Base-by-base conservation (phyloP, 2,113 vertebrate species). In the Aegypius monachus region DNA sequence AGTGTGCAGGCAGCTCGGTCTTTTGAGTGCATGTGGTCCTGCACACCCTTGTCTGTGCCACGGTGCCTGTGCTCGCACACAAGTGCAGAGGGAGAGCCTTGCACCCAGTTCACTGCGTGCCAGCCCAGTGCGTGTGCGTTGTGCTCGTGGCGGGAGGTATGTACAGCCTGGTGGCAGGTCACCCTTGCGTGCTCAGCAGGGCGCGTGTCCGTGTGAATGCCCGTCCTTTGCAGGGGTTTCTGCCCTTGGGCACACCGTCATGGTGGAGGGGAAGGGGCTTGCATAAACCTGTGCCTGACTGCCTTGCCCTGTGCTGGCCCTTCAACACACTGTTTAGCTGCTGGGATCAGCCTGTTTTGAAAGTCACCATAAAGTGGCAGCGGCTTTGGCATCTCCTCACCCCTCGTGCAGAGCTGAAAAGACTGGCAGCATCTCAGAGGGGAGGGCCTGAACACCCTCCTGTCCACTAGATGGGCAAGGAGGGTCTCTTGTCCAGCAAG, bases 401-500 rank as follows among this genome's bases (percentile, higher is more conserved):
- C 32, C 18, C 27, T 45, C 11, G 1, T 36, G 73, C 58, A 47
- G 36, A 23, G 68, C 10, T 89, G 40, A 84, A 90, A 86, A 79
- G 81, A 38, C 65, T 50, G 86, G 23, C 56, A 42, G 66, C 65
- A 36, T 61, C 79, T 91, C 59, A 14, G 38, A 79, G 29, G n/a
- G 91, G 67, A 80, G 27, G 68, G n/a, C 47, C 36, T 43, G 17
- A 36, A 45, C 2, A 3, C 45, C 74, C 61, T 79, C 61, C 83
- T 52, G 36, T 50, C 16, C 2, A 5, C 85, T 98, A 98, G 90
- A 98, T 95, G 20, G 97, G 98, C 81, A 98, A 92, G 2, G 98
- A 98, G 2, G 98, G 98, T 61, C 98, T 97, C 95, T 98, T 98
- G 94, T 99, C 99, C 53, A 99, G 97, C 65, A 98, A 98, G 79